Evolutionary conservation across 1,140 invertebrate species (phyloP).

Genomic region (Cherax quadricarinatus): DNA sequence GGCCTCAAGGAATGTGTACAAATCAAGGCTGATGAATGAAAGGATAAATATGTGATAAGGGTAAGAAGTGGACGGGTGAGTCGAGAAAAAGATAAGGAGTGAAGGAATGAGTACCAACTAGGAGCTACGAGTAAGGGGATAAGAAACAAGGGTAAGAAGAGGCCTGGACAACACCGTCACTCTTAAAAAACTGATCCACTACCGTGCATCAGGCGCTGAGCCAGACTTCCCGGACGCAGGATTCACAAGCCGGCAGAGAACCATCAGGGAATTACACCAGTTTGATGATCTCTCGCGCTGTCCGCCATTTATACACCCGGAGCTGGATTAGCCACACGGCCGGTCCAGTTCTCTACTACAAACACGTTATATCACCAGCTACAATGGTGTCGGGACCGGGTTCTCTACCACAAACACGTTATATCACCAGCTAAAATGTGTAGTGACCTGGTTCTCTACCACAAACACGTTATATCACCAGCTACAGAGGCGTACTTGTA

Average conservation of each 20-base stretch:
- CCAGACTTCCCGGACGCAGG: background rate
- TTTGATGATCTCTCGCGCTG: conserved; percentile 23
- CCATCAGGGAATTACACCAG: conserved; percentile 12
- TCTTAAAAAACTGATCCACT: background rate
- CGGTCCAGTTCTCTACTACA: background rate
- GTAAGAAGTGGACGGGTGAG: too few species aligned
- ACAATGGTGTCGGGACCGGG: background rate
- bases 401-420: background rate
- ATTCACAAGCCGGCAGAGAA: background rate
- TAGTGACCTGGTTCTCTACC: background rate
- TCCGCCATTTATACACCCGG: background rate
- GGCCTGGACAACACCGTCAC: too few species aligned
- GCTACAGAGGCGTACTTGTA: too few species aligned
- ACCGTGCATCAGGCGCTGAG: background rate
- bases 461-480: background rate
- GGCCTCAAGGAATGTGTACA: too few species aligned
- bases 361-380: background rate
- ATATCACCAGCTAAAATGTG: background rate
- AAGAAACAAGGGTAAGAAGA: too few species aligned
- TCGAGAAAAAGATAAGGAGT: too few species aligned
- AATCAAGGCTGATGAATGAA: too few species aligned
- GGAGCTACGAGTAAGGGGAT: too few species aligned
- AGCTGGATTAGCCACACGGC: background rate
- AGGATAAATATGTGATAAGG: too few species aligned
- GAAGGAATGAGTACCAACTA: too few species aligned